Evolutionary conservation across 2,888 invertebrate genomes (phyloP).

Genomic region (Sthenelais limicola): DNA sequence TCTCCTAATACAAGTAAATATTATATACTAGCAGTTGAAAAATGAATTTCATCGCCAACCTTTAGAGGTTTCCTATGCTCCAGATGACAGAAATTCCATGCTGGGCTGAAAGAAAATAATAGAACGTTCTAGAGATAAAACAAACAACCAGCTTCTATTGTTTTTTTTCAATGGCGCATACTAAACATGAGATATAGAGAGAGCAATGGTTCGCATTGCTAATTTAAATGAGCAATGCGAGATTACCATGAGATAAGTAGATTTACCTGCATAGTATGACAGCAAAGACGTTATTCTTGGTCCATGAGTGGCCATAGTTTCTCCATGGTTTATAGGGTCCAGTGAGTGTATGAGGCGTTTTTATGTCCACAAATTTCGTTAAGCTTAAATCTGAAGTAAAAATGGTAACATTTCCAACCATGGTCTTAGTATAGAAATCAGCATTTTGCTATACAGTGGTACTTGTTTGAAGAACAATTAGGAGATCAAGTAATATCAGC

Average conservation of each 20-base stretch:
- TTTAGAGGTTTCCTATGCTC: conserved; percentile 14
- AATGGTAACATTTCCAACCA: too few relatives aligned
- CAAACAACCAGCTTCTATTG: too few relatives aligned
- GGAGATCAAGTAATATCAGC: too few relatives aligned
- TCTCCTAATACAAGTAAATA: not conserved
- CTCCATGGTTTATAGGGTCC: conserved; percentile 3
- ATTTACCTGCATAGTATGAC: conserved; percentile 18
- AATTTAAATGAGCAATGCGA: too few relatives aligned
- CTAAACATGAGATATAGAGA: too few relatives aligned
- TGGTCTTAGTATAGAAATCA: too few relatives aligned
- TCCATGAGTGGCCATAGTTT: conserved; percentile 9
- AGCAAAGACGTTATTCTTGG: not conserved
- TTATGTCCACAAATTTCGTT: not conserved
- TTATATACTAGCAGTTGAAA: not conserved
- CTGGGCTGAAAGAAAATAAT: conserved; percentile 19
- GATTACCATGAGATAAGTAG: too few relatives aligned
- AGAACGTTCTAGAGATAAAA: too few relatives aligned
- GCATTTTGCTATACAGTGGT: too few relatives aligned
- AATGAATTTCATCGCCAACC: not conserved
- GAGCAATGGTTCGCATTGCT: too few relatives aligned
- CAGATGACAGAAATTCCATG: conserved; percentile 28
- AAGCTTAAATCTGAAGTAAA: not conserved
- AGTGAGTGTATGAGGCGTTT: not conserved
- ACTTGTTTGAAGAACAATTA: too few relatives aligned
- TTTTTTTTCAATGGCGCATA: too few relatives aligned